Percentiles rank a stretch among this genome's conserved stretches.
These are phyloP conservation scores for Zonitis immaculata DNA, from an alignment of 2,888 invertebrate genomes.

Conservation along the genomic window DNA sequence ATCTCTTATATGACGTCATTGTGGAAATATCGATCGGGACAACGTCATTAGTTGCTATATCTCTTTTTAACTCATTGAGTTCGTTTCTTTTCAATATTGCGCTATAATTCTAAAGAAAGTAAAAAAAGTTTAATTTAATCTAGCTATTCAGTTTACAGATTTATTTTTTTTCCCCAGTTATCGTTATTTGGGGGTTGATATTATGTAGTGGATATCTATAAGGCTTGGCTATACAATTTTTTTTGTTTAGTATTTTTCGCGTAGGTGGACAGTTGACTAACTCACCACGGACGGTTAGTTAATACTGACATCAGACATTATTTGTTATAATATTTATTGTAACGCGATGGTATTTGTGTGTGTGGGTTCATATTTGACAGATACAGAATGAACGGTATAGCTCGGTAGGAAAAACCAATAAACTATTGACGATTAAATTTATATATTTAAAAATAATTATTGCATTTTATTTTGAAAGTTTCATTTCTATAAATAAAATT, in stretches of 20 bases:
- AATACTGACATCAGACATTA: slow-evolving; percentile 11
- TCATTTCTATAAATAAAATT: too few species aligned
- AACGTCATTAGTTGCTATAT: slow-evolving; percentile 24
- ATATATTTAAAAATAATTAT: too few species aligned
- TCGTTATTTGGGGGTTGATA: not conserved
- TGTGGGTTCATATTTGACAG: slow-evolving; percentile 14
- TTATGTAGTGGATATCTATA: not conserved
- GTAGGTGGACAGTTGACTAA: slow-evolving; percentile 14
- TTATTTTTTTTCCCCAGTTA: too few species aligned
- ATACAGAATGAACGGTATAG: slow-evolving; percentile 6
- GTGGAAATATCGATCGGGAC: slow-evolving; percentile 35
- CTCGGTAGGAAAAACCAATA: slow-evolving; percentile 6
- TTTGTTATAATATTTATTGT: slow-evolving; percentile 8
- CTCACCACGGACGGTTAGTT: slow-evolving; percentile 10
- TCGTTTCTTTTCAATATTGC: slow-evolving; percentile 23
- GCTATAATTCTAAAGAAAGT: slow-evolving; percentile 34
- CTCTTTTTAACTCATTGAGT: slow-evolving; percentile 16
- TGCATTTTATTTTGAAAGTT: too few species aligned
- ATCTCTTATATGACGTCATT: slow-evolving; percentile 34
- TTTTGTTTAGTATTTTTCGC: not conserved
- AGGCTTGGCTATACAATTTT: slow-evolving; percentile 9
- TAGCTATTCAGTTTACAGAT: too few species aligned
- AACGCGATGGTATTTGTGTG: slow-evolving; percentile 3
- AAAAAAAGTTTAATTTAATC: slow-evolving; percentile 32
- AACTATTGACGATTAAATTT: not conserved